Percentiles rank a stretch among this genome's conserved stretches.
phyloP scores from a whole-genome alignment of 1,140 invertebrate species.

The Drosophila cardini region DNA sequence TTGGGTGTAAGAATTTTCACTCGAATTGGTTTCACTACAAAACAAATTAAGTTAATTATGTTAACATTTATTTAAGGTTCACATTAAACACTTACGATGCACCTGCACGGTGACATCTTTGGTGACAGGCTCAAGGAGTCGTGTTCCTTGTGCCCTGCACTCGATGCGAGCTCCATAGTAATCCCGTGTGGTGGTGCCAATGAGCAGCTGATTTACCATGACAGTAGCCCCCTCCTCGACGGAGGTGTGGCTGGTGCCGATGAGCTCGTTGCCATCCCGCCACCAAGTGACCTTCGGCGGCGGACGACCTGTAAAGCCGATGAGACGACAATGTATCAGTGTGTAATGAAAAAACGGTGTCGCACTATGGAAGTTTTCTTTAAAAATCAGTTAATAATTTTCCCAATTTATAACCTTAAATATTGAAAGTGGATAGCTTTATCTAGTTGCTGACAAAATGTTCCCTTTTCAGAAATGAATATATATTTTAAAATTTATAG shows the following conservation, averaged over 20 bases:
- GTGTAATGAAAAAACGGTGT: not conserved
- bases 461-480: too few species aligned
- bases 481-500: too few species aligned
- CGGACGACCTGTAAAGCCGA: conserved; percentile 86
- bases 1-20: conserved; percentile 88
- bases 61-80: not conserved
- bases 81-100: conserved; percentile 87
- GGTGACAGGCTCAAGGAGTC: conserved; percentile 86
- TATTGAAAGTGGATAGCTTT: too few species aligned
- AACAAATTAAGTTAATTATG: not conserved
- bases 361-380: not conserved
- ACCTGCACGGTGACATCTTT: conserved; percentile 88
- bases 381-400: not conserved
- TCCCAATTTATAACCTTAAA: too few species aligned
- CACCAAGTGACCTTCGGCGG: conserved; percentile 92
- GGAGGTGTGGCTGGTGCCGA: conserved; percentile 88
- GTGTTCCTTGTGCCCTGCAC: conserved; percentile 89
- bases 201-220: conserved; percentile 89
- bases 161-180: conserved; percentile 88
- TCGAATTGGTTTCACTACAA: conserved; percentile 89
- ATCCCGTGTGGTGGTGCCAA: conserved; percentile 87
- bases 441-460: too few species aligned
- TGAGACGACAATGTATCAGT: not conserved
- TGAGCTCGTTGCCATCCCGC: conserved; percentile 89
- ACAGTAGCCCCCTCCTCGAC: conserved; percentile 86